Conservation (phyloP, 2,113 vertebrate species). For the Callocephalon fimbriatum region DNA sequence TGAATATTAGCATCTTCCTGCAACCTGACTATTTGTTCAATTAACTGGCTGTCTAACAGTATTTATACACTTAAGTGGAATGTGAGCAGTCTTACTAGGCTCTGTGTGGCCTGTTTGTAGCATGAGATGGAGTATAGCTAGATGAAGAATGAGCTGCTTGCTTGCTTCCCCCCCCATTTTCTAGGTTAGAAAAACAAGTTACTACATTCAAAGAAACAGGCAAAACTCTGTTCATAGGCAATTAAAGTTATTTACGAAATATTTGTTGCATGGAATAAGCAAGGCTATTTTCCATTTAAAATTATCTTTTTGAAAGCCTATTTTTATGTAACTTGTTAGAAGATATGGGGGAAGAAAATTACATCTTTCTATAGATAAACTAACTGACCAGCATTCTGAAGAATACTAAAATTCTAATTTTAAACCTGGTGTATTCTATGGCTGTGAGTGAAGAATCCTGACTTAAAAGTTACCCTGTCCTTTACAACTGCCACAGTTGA, state of each 20-base stretch:
- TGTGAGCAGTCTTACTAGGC: background rate
- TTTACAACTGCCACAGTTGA: background rate
- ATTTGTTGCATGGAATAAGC: background rate
- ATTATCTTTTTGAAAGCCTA: background rate
- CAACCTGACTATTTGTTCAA: slow-evolving; percentile 9
- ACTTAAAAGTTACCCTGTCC: background rate
- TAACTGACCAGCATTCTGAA: background rate
- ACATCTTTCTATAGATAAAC: background rate
- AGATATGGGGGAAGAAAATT: background rate
- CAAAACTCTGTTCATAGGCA: background rate
- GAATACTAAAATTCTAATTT: background rate
- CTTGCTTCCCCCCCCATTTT: background rate
- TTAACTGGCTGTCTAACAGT: background rate
- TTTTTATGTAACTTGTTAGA: background rate
- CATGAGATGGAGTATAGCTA: background rate
- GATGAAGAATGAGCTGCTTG: background rate
- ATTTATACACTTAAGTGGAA: background rate
- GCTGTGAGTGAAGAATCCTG: background rate
- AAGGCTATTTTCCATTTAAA: background rate
- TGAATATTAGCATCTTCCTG: background rate
- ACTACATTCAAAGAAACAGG: background rate
- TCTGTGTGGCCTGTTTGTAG: background rate
- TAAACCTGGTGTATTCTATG: background rate
- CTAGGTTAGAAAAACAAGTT: background rate
- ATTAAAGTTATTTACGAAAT: background rate